phyloP scores from a whole-genome alignment of 2,888 invertebrate species.

The Cerceris ruficornis region DNA sequence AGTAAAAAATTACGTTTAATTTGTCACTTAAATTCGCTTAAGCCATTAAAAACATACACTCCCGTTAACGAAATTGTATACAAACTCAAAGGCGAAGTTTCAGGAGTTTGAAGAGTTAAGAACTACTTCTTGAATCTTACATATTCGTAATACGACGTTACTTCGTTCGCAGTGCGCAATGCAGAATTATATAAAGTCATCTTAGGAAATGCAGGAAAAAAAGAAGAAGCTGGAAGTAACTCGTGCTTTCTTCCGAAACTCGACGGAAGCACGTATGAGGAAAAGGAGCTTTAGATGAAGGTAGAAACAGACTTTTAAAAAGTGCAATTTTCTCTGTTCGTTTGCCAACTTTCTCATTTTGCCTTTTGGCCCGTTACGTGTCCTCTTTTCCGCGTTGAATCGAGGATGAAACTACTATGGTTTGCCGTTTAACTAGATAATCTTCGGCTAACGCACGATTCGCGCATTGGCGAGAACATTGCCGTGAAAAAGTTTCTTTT shows the following conservation, averaged over 20 bases:
- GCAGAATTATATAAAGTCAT: neutral
- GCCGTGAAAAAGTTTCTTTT: neutral
- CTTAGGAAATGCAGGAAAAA: neutral
- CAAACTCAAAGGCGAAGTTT: too few species aligned
- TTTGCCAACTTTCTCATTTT: constrained; percentile 2
- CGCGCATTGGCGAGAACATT: neutral
- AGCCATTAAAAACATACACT: too few species aligned
- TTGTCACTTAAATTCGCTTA: too few species aligned
- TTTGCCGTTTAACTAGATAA: neutral
- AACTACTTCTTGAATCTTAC: neutral
- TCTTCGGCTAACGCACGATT: neutral
- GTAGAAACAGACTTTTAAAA: neutral
- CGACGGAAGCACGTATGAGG: neutral
- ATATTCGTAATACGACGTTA: too few species aligned
- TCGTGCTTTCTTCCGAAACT: too few species aligned
- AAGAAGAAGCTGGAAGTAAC: neutral
- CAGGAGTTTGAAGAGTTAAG: neutral
- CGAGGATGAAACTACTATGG: neutral
- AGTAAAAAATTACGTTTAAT: too few species aligned
- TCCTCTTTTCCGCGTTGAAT: neutral
- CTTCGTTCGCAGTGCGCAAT: neutral
- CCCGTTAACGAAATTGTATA: too few species aligned
- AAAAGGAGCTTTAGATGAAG: neutral
- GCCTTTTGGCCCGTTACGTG: neutral
- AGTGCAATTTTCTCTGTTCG: constrained; percentile 6